phyloP scores from a whole-genome alignment of 2,888 invertebrate species.

The Atherix ibis region DNA sequence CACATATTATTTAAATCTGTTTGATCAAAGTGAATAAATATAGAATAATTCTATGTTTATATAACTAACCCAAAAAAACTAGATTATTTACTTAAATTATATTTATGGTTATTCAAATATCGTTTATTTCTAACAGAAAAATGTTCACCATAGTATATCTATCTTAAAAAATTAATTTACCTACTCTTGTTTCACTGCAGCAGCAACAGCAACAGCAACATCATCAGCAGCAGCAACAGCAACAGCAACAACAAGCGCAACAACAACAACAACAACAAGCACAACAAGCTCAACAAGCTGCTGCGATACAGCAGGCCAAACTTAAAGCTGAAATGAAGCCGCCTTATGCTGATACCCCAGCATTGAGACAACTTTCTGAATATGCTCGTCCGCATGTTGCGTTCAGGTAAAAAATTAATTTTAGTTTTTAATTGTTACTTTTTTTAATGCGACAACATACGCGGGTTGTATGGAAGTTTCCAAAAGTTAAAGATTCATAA shows the following conservation, averaged over 20 bases:
- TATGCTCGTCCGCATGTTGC: constrained; percentile 88
- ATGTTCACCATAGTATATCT: too few relatives aligned
- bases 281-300: constrained; percentile 35
- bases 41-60: too few relatives aligned
- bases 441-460: too few relatives aligned
- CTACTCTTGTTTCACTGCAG: constrained; percentile 1
- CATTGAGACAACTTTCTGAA: constrained; percentile 77
- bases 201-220: constrained; percentile 31
- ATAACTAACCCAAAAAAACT: too few relatives aligned
- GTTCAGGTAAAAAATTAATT: constrained; percentile 40
- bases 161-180: too few relatives aligned
- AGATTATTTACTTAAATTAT: too few relatives aligned
- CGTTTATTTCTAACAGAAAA: too few relatives aligned
- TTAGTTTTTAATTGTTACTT: constrained; percentile 7
- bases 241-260: constrained; percentile 32
- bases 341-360: constrained; percentile 85
- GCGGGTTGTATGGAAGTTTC: too few relatives aligned
- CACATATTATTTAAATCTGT: too few relatives aligned
- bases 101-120: too few relatives aligned
- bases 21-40: too few relatives aligned
- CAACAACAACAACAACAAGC: constrained; percentile 34
- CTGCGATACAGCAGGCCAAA: constrained; percentile 33
- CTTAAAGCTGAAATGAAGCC: constrained; percentile 67
- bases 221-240: constrained; percentile 33
- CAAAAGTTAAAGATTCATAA: too few relatives aligned